Conservation (phyloP, 2,888 invertebrate genomes). For the Drosophila maculinotata region DNA sequence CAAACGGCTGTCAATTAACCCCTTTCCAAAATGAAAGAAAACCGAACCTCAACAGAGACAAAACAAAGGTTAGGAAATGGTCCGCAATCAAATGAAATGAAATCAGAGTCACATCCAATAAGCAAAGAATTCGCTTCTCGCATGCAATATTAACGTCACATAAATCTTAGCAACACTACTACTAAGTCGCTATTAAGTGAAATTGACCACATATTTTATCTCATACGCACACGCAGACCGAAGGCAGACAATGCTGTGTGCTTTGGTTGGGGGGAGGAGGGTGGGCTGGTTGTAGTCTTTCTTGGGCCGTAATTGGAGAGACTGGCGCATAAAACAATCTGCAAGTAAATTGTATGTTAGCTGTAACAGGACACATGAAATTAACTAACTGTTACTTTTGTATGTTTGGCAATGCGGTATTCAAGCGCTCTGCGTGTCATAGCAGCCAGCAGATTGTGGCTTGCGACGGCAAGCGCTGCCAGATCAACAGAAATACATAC, state of each 20-base stretch:
- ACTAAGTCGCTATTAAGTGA: constrained; percentile 82
- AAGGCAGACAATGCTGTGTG: constrained; percentile 18
- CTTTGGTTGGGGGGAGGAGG: background rate
- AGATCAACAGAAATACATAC: background rate
- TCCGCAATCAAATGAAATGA: constrained; percentile 12
- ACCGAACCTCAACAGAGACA: constrained; percentile 4
- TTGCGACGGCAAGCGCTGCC: background rate
- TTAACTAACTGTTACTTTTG: constrained; percentile 26
- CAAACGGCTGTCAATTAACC: constrained; percentile 61
- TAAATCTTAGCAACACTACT: constrained; percentile 78
- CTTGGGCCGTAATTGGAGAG: constrained; percentile 50
- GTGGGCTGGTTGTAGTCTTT: constrained; percentile 13
- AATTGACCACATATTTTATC: constrained; percentile 84
- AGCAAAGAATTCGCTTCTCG: constrained; percentile 15
- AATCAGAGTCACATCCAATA: constrained; percentile 44
- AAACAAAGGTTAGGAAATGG: constrained; percentile 3
- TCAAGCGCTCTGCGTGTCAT: background rate
- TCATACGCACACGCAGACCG: constrained; percentile 65
- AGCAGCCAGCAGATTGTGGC: background rate
- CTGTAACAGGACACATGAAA: constrained; percentile 39
- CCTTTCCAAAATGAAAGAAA: constrained; percentile 35
- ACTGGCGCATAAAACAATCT: constrained; percentile 56
- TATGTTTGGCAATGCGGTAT: background rate
- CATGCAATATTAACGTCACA: constrained; percentile 78
- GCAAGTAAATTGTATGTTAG: constrained; percentile 55